These are phyloP conservation scores for Pitta sordida DNA, from an alignment of 2,113 vertebrate genomes.

Conservation along the genomic window DNA sequence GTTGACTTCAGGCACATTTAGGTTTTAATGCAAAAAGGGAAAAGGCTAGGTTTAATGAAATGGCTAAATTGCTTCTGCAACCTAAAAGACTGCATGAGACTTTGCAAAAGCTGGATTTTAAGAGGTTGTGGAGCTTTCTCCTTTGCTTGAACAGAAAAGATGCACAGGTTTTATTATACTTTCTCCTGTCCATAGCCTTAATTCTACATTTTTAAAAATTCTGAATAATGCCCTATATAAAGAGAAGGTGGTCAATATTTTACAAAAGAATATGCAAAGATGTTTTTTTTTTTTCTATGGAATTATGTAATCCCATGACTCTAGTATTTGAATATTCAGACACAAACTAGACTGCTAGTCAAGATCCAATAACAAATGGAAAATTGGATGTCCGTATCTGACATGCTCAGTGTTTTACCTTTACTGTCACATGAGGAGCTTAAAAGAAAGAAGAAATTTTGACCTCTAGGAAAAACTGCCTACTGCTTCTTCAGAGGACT, in stretches of 20 bases:
- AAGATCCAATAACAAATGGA: background rate
- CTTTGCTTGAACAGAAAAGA: background rate
- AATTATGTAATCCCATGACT: accelerated
- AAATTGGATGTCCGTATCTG: background rate
- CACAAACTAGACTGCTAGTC: background rate
- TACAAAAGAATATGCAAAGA: background rate
- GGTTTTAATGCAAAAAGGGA: background rate
- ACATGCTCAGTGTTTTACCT: background rate
- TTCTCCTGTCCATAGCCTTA: background rate
- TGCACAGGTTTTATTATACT: background rate
- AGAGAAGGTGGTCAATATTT: background rate
- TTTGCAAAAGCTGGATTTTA: background rate
- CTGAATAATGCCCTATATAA: background rate
- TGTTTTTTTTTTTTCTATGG: background rate
- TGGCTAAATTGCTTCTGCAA: background rate
- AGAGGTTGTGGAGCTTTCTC: background rate
- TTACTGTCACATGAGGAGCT: background rate
- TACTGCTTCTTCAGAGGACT: background rate
- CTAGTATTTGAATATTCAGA: background rate
- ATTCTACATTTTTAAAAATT: background rate
- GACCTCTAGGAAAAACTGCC: background rate
- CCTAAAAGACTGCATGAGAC: background rate
- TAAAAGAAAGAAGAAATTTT: background rate
- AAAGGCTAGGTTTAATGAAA: background rate
- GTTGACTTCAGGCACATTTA: background rate